Percentiles rank a stretch among this genome's conserved stretches.
Conservation (phyloP, 2,797 vertebrate genomes). For the Helostoma temminkii region DNA sequence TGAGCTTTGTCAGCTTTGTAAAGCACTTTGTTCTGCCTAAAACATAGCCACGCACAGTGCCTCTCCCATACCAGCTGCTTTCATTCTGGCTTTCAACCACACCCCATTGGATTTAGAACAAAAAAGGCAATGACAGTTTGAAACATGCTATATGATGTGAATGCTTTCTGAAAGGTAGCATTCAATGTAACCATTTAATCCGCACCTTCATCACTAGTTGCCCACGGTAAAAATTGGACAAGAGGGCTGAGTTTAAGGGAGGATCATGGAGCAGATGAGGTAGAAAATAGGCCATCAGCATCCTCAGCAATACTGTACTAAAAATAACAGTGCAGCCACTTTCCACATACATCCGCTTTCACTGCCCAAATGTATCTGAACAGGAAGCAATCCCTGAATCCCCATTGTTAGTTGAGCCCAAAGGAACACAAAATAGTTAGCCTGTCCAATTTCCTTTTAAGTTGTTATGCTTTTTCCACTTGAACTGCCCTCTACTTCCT, state of each 20-base stretch:
- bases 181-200: conserved; percentile 18
- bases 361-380: conserved; percentile 46
- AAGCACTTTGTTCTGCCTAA: not conserved
- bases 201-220: not conserved
- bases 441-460: conserved; percentile 52
- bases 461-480: conserved; percentile 56
- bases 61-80: conserved; percentile 30
- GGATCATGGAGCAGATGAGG: conserved; percentile 47
- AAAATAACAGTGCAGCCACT: conserved; percentile 60
- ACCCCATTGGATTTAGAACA: conserved; percentile 12
- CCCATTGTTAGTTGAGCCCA: conserved; percentile 62
- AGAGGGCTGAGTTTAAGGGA: conserved; percentile 44
- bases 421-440: conserved; percentile 50
- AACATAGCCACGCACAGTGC: not conserved
- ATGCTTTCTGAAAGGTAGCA: conserved; percentile 25
- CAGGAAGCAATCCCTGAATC: conserved; percentile 66
- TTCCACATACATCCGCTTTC: conserved; percentile 61
- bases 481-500: conserved; percentile 40
- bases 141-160: conserved; percentile 11
- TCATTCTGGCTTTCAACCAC: conserved; percentile 19
- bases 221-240: conserved; percentile 26
- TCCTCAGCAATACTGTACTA: conserved; percentile 56
- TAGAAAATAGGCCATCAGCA: conserved; percentile 66
- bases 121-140: conserved; percentile 25
- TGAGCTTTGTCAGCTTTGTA: conserved; percentile 1